Evolutionary conservation across 2,888 invertebrate genomes (phyloP).

Genomic region (Eumerus sabulonum): DNA sequence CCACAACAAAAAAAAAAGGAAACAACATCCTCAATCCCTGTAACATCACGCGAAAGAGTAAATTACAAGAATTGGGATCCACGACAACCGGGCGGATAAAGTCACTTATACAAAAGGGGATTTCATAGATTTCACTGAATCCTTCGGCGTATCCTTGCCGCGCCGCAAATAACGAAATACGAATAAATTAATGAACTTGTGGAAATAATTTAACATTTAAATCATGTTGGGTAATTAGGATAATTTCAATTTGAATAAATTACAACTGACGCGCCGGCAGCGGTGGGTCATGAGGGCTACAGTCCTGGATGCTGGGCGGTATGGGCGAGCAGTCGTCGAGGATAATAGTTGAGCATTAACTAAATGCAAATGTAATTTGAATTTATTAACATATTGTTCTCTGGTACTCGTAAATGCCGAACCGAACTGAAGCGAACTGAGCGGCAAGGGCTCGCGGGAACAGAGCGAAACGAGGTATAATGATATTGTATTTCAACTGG

Average conservation of each 20-base stretch:
- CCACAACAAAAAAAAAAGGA: no score
- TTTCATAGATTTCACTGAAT: constrained; percentile 17
- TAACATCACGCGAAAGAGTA: constrained; percentile 9
- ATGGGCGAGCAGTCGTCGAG: constrained; percentile 48
- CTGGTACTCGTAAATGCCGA: constrained; percentile 25
- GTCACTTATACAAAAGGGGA: constrained; percentile 10
- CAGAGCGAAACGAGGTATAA: constrained; percentile 41
- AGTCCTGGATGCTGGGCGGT: neutral
- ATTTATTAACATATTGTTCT: constrained; percentile 66
- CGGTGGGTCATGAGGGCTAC: neutral
- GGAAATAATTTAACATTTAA: constrained; percentile 67
- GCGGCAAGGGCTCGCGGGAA: no score
- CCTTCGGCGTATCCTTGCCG: constrained; percentile 21
- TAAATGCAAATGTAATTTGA: constrained; percentile 66
- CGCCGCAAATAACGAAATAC: constrained; percentile 48
- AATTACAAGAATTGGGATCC: constrained; percentile 7
- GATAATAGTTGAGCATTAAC: constrained; percentile 65
- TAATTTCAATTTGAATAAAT: constrained; percentile 68
- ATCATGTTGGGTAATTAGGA: constrained; percentile 67
- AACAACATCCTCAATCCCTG: neutral
- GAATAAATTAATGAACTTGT: constrained; percentile 66
- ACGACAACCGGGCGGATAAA: constrained; percentile 2
- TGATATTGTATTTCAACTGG: constrained; percentile 22
- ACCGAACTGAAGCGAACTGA: no score
- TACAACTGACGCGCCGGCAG: constrained; percentile 15